Percentiles rank a stretch among this genome's conserved stretches.
Conservation (phyloP, 2,113 vertebrate genomes). For the Galbula dea region DNA sequence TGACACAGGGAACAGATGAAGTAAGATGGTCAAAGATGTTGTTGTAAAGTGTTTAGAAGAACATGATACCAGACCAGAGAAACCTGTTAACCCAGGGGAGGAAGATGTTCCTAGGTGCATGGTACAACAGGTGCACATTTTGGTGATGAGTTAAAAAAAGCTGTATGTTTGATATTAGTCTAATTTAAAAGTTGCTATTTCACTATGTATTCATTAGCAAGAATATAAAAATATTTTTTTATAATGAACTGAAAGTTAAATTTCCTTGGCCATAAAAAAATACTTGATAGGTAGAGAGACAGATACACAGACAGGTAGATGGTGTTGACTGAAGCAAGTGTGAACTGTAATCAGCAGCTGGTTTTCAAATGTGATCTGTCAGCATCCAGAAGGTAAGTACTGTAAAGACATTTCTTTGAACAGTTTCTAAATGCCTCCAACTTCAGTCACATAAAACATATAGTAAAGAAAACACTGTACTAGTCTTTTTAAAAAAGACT, state of each 20-base stretch:
- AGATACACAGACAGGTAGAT: not conserved
- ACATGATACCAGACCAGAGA: not conserved
- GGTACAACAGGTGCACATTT: not conserved
- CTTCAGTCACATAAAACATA: not conserved
- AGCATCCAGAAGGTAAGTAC: not conserved
- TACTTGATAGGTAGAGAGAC: not conserved
- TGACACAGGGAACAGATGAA: not conserved
- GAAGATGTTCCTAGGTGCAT: fast-evolving
- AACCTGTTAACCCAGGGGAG: not conserved
- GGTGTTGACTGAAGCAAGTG: not conserved
- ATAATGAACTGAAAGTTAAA: not conserved
- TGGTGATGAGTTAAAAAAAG: not conserved
- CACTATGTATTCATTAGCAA: not conserved
- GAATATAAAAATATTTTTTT: not conserved
- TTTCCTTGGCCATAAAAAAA: not conserved
- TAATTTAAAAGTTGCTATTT: not conserved
- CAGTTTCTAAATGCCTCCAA: not conserved
- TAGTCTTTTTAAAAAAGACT: not conserved
- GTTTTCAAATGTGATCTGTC: not conserved
- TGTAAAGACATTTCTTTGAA: not conserved
- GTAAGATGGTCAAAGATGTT: not conserved
- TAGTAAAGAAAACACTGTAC: not conserved
- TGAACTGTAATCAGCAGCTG: not conserved
- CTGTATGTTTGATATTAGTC: not conserved
- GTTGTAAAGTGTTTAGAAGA: not conserved